phyloP scores from a whole-genome alignment of 1,140 invertebrate species.

The Atopsyche davidsoni region DNA sequence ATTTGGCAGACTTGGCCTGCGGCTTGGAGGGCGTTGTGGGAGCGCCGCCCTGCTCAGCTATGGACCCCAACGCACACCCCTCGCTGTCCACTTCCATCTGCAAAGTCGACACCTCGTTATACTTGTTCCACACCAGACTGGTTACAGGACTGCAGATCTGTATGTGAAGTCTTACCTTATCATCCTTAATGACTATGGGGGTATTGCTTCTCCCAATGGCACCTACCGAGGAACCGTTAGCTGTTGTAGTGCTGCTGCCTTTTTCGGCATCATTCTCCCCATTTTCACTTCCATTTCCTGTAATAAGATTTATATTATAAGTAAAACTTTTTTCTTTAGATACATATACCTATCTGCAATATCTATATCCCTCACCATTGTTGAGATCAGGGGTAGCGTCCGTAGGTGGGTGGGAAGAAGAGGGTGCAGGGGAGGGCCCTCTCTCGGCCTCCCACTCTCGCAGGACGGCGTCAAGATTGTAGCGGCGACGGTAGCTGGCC shows the following conservation, averaged over 20 bases:
- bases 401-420: not conserved
- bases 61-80: conserved; percentile 43
- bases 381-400: conserved; percentile 5
- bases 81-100: conserved; percentile 49
- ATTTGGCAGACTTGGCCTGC: conserved; percentile 38
- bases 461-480: conserved; percentile 84
- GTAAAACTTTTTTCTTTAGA: too few relatives aligned
- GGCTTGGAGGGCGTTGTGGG: conserved; percentile 47
- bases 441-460: conserved; percentile 73
- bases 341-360: too few relatives aligned
- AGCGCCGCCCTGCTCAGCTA: conserved; percentile 44
- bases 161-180: conserved; percentile 16
- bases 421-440: conserved; percentile 22
- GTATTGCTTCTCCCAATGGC: conserved; percentile 25
- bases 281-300: conserved; percentile 3
- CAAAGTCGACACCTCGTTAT: not conserved
- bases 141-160: not conserved
- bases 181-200: conserved; percentile 26
- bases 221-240: conserved; percentile 18
- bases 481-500: conserved; percentile 81
- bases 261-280: conserved; percentile 17
- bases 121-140: not conserved
- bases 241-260: conserved; percentile 12
- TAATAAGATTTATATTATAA: too few relatives aligned
- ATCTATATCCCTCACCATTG: conserved; percentile 14